Conservation (phyloP, 2,113 vertebrate genomes). For the Semicossyphus pulcher region DNA sequence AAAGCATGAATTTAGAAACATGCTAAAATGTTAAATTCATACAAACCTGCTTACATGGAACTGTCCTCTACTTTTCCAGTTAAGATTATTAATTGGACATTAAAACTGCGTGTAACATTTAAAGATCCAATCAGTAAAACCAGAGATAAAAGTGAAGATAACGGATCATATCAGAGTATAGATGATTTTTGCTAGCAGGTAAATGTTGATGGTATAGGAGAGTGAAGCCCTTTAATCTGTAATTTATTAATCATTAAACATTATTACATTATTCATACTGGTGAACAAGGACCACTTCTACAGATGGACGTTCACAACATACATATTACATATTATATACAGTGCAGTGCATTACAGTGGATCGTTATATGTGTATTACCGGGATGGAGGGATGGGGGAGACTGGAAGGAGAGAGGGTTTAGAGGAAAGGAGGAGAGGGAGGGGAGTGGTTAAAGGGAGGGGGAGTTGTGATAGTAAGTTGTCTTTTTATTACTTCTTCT, state of each 20-base stretch:
- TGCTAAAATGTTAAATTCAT: no score
- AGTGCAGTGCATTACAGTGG: constrained; percentile 84
- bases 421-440: constrained; percentile 35
- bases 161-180: constrained; percentile 28
- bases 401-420: constrained; percentile 24
- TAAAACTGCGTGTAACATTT: neutral
- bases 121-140: neutral
- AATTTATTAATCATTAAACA: constrained; percentile 84
- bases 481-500: constrained; percentile 71
- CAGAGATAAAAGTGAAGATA: neutral
- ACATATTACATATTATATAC: constrained; percentile 85
- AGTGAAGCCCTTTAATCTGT: constrained; percentile 83
- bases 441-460: constrained; percentile 40
- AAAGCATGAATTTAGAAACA: no score
- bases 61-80: no score
- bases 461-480: constrained; percentile 70
- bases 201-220: constrained; percentile 74
- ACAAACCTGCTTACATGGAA: no score
- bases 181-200: constrained; percentile 42
- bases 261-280: constrained; percentile 84
- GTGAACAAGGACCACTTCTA: constrained; percentile 85
- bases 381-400: constrained; percentile 57
- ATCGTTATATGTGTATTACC: constrained; percentile 78
- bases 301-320: constrained; percentile 84
- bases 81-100: no score